These are phyloP conservation scores for Ailurus styani DNA, from an alignment of 2,113 vertebrate genomes.

Conservation along the genomic window DNA sequence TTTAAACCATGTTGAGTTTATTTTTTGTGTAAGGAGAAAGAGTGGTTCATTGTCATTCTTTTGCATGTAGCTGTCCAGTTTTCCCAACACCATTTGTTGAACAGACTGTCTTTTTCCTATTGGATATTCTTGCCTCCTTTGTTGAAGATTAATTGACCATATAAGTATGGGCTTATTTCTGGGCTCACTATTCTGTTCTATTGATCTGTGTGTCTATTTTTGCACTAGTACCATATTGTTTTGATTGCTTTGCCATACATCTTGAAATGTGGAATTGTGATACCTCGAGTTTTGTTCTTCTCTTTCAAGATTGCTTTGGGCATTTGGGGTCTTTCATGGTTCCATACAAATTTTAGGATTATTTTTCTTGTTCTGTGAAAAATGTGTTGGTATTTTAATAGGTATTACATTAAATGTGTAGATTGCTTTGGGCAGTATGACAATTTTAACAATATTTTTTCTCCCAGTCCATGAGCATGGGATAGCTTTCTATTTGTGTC, in stretches of 20 bases:
- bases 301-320: neutral
- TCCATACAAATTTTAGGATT: neutral
- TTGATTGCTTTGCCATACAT: neutral
- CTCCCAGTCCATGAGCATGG: neutral
- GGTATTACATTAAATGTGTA: neutral
- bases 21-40: neutral
- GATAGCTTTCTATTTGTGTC: neutral
- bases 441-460: too few relatives aligned
- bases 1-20: neutral
- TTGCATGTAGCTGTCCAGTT: neutral
- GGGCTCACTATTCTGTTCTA: neutral
- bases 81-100: neutral
- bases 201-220: neutral
- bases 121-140: neutral
- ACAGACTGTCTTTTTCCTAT: neutral
- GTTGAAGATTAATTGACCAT: neutral
- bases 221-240: neutral
- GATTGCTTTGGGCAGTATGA: too few relatives aligned
- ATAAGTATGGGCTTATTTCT: neutral
- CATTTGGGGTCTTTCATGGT: neutral
- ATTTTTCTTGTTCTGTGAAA: neutral
- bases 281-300: neutral
- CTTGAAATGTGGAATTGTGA: neutral
- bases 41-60: neutral
- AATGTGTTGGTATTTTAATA: neutral